Percentiles rank a stretch among this genome's conserved stretches.
These are phyloP conservation scores for Bufo gargarizans DNA, from an alignment of 2,113 vertebrate genomes.

Conservation along the genomic window DNA sequence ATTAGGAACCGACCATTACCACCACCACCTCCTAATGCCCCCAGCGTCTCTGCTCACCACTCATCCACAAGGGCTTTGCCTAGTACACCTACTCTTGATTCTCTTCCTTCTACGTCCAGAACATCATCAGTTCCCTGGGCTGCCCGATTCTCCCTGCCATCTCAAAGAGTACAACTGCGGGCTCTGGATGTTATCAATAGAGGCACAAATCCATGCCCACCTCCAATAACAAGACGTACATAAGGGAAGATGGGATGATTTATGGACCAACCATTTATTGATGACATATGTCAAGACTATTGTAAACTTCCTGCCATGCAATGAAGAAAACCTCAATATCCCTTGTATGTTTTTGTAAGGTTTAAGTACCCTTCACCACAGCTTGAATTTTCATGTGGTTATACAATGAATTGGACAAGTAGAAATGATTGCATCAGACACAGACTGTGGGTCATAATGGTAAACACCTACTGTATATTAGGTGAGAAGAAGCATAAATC, in stretches of 20 bases:
- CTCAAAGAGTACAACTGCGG: slow-evolving; percentile 1
- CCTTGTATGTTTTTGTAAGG: background rate
- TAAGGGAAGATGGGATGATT: background rate
- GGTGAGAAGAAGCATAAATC: background rate
- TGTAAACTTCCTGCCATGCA: too few species aligned
- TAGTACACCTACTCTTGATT: background rate
- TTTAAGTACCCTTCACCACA: background rate
- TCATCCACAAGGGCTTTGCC: background rate
- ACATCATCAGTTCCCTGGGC: background rate
- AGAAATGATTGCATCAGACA: background rate
- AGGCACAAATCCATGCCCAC: background rate
- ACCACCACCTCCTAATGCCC: background rate
- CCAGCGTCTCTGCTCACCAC: background rate
- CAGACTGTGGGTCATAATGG: background rate
- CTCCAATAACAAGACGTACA: background rate
- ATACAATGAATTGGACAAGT: background rate
- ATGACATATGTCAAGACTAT: background rate
- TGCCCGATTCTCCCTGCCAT: too few species aligned
- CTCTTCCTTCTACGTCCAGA: background rate
- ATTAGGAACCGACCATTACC: slow-evolving; percentile 47
- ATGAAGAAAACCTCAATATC: background rate
- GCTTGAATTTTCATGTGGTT: background rate
- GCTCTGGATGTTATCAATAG: slow-evolving; percentile 10
- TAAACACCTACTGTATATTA: too few species aligned
- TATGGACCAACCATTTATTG: background rate